Conservation (phyloP, 2,797 vertebrate species). For the Lophius americanus region DNA sequence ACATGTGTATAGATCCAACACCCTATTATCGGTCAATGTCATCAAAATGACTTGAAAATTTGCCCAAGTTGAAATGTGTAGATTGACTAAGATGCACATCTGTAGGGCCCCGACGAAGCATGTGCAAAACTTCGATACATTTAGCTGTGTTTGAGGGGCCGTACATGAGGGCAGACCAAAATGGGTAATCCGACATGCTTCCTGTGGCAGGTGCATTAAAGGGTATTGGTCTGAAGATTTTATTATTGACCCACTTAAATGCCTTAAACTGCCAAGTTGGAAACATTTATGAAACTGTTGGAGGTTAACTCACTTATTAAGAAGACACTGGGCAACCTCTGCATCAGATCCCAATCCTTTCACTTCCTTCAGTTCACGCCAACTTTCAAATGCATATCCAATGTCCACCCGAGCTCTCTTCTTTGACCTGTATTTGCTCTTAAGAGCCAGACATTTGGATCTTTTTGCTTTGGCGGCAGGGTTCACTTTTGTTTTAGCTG, state of each 20-base stretch:
- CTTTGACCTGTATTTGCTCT: rapidly evolving
- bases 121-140: no score
- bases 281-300: background rate
- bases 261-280: background rate
- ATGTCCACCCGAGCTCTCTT: slow-evolving; percentile 1
- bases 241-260: background rate
- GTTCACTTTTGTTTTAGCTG: background rate
- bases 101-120: no score
- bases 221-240: background rate
- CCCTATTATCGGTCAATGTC: no score
- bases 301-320: slow-evolving; percentile 38
- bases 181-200: no score
- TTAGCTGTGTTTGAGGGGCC: no score
- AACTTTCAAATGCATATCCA: slow-evolving; percentile 1
- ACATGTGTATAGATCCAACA: no score
- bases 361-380: slow-evolving; percentile 4
- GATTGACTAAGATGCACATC: no score
- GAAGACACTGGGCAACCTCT: slow-evolving; percentile 25
- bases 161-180: no score
- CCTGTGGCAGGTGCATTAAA: no score
- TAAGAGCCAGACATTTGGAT: rapidly evolving
- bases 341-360: slow-evolving; percentile 8
- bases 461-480: background rate
- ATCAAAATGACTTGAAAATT: no score
- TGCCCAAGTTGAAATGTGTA: no score